Evolutionary conservation across 2,888 invertebrate genomes (phyloP).

Genomic region (Zonitis immaculata): DNA sequence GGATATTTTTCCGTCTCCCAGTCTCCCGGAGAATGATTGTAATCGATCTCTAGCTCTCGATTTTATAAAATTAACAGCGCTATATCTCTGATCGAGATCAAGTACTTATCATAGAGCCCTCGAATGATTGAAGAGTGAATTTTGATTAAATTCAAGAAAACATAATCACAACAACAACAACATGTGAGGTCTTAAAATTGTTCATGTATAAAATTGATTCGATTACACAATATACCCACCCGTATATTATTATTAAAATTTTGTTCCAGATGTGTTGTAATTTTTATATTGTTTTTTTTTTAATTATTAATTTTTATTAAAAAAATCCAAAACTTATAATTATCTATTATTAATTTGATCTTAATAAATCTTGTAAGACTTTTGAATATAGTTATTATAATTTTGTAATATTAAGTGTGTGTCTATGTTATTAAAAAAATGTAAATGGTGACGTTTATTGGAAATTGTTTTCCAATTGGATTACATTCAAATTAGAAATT

Average conservation of each 20-base stretch:
- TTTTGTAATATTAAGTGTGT: too few species aligned
- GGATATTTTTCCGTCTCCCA: too few species aligned
- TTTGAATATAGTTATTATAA: too few species aligned
- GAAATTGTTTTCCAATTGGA: constrained; percentile 8
- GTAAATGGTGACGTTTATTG: constrained; percentile 6
- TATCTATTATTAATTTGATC: not conserved
- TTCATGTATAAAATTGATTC: not conserved
- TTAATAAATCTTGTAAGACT: not conserved
- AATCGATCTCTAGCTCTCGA: too few species aligned
- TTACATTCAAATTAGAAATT: constrained; percentile 1
- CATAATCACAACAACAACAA: not conserved
- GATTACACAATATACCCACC: not conserved
- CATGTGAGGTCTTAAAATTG: not conserved
- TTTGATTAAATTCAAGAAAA: too few species aligned
- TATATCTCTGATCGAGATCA: too few species aligned
- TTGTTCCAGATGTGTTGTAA: not conserved
- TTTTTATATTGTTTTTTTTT: not conserved
- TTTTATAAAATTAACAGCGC: too few species aligned
- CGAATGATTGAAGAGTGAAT: not conserved
- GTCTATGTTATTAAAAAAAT: too few species aligned
- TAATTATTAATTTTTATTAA: too few species aligned
- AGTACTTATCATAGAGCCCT: too few species aligned
- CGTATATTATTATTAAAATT: not conserved
- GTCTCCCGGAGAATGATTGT: too few species aligned
- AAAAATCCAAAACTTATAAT: not conserved